These are phyloP conservation scores for Leptogaster cylindrica DNA, from an alignment of 2,888 invertebrate genomes.

Conservation along the genomic window DNA sequence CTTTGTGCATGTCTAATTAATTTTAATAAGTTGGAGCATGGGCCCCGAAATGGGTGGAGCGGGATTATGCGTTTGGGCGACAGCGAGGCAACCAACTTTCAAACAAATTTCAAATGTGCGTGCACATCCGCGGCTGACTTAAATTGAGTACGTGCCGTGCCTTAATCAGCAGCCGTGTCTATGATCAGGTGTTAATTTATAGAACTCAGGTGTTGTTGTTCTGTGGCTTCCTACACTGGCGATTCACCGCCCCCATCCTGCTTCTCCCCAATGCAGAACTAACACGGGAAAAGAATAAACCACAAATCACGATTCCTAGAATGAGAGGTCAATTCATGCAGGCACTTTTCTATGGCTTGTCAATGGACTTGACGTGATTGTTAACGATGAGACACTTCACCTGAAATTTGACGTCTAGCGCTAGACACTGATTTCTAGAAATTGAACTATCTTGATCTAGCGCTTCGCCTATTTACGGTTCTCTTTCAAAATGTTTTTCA, in stretches of 20 bases:
- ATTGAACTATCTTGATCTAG: neutral
- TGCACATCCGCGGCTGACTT: conserved; percentile 18
- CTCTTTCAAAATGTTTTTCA: too few species aligned
- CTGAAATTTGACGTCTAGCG: neutral
- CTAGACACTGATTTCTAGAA: neutral
- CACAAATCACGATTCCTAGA: neutral
- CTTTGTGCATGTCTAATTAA: too few species aligned
- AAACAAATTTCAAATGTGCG: conserved; percentile 3
- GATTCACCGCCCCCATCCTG: neutral
- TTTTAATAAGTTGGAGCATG: too few species aligned
- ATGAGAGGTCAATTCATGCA: neutral
- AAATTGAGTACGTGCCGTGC: conserved; percentile 11
- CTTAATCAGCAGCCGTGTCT: neutral
- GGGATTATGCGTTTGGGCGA: too few species aligned
- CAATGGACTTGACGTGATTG: neutral
- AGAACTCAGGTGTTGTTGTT: neutral
- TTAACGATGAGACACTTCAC: neutral
- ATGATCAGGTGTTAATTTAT: conserved; percentile 18
- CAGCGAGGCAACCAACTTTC: neutral
- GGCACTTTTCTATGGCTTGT: neutral
- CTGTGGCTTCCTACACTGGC: neutral
- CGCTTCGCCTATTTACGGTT: too few species aligned
- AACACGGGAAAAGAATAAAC: neutral
- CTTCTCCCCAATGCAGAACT: neutral
- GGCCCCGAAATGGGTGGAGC: too few species aligned